Conservation (phyloP, 2,888 invertebrate genomes). For the Dexiosoma caninum region DNA sequence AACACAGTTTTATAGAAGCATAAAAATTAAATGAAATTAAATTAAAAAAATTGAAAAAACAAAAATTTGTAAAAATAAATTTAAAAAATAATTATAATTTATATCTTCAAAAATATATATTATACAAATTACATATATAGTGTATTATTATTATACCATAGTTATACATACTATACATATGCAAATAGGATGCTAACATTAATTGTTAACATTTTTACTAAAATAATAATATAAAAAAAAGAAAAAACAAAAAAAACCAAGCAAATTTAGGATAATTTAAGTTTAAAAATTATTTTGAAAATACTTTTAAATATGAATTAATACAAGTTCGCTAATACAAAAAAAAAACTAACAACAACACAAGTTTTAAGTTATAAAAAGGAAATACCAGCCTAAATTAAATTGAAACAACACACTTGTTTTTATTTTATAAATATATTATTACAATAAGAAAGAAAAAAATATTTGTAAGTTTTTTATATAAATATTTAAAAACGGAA, state of each 20-base stretch:
- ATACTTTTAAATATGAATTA: conserved; percentile 43
- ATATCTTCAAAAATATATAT: conserved; percentile 7
- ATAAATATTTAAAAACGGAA: conserved; percentile 45
- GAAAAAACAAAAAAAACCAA: too few species aligned
- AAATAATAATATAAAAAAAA: too few species aligned
- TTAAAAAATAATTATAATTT: conserved; percentile 36
- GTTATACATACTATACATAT: conserved; percentile 20
- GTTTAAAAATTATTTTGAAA: conserved; percentile 47
- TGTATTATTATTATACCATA: background rate
- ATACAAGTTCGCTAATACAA: conserved; percentile 51
- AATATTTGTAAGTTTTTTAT: conserved; percentile 49
- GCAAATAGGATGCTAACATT: conserved; percentile 42
- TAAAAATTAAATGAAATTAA: too few species aligned
- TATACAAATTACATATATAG: conserved; percentile 30
- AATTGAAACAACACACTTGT: conserved; percentile 48
- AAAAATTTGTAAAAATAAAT: conserved; percentile 16
- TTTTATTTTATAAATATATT: conserved; percentile 38
- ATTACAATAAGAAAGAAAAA: conserved; percentile 19
- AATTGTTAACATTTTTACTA: conserved; percentile 59
- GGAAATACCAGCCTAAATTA: conserved; percentile 35
- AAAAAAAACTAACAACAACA: conserved; percentile 44
- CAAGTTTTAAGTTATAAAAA: conserved; percentile 18
- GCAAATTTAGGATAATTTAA: conserved; percentile 48
- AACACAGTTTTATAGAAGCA: conserved; percentile 54
- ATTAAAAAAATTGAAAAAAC: too few species aligned